phyloP scores from a whole-genome alignment of 2,113 vertebrate genomes.

The Trinectes maculatus region DNA sequence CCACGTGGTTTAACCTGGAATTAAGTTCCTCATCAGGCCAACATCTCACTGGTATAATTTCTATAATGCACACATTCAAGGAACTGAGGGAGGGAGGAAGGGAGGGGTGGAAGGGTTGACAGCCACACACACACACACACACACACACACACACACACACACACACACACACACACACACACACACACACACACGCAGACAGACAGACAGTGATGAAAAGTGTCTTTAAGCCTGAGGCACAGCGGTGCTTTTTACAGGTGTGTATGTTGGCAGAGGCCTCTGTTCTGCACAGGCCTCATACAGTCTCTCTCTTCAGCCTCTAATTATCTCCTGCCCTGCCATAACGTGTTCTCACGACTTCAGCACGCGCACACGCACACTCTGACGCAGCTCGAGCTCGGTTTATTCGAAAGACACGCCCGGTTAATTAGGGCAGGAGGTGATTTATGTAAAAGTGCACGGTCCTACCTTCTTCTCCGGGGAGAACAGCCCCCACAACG shows the following conservation, averaged over 20 bases:
- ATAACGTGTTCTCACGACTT: constrained; percentile 76
- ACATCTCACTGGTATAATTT: constrained; percentile 59
- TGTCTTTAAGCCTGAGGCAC: constrained; percentile 71
- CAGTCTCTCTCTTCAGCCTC: constrained; percentile 70
- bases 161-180: constrained; percentile 26
- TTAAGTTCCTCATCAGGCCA: constrained; percentile 57
- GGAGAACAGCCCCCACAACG: too few relatives aligned
- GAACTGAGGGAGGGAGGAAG: constrained; percentile 22
- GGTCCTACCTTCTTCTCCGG: constrained; percentile 53
- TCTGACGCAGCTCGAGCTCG: constrained; percentile 42
- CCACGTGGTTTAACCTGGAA: constrained; percentile 31
- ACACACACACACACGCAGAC: constrained; percentile 4
- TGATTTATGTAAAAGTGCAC: constrained; percentile 54
- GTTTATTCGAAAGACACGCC: constrained; percentile 47
- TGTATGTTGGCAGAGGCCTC: constrained; percentile 77
- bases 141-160: constrained; percentile 46
- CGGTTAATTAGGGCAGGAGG: constrained; percentile 65
- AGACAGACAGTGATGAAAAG: constrained; percentile 68
- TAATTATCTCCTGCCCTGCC: constrained; percentile 82
- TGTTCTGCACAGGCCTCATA: constrained; percentile 70
- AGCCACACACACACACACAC: constrained; percentile 19
- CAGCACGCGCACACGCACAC: constrained; percentile 49
- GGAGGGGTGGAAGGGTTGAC: background rate
- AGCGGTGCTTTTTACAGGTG: constrained; percentile 73
- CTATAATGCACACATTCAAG: constrained; percentile 61